Evolutionary conservation across 2,888 invertebrate species (phyloP), one percentile per base, ranked within the genome.

Genomic region (Andrena marginata): DNA sequence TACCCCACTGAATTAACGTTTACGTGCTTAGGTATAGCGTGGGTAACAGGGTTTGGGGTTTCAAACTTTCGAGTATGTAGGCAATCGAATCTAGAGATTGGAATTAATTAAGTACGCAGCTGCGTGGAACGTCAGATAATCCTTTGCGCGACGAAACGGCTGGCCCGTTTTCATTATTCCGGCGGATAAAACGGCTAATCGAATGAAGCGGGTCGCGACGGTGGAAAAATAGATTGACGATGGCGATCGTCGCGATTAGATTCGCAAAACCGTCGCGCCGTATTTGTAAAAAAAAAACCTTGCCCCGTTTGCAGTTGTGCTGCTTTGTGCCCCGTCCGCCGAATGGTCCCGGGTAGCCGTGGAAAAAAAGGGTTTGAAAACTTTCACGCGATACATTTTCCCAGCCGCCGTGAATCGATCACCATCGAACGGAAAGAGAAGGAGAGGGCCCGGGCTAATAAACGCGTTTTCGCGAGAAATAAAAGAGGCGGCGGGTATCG

Each of bases 61-160:
- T 20, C 8, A 33, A 62, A 35, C 20, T 20, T 62, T 62, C 62
- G 10, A 29, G 10, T 33, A 8, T 7, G 13, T 4, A 13, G 42
- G 20, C 5, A 62, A 62, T 20, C 29, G 10, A 60, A 20, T 31
- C 29, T 26, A 20, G 31, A 5, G 29, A 26, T 1, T 8, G 59
- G 26, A 29, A 70, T 70, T 60, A n/a, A n/a, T 59, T 59, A 48
- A 59, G n/a, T 26, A 51, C 8, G 23, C 26, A 26, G 42, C 42
- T 20, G 68, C 35, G 31, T 4, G 68, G 35, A 68, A 68, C 56
- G 68, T 54, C 26, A 20, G 51, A 54, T 35, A 54, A 13, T 31
- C 23, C 29, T 35, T 3, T 1, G 16, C 31, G 65, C n/a, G 1
- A 5, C 3, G 31, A 2, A 7, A 16, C 51, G 26, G 26, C 26